Evolutionary conservation across 2,888 invertebrate species (phyloP), one percentile per base, ranked within the genome.

Genomic region (Tanytarsus gracilentus): DNA sequence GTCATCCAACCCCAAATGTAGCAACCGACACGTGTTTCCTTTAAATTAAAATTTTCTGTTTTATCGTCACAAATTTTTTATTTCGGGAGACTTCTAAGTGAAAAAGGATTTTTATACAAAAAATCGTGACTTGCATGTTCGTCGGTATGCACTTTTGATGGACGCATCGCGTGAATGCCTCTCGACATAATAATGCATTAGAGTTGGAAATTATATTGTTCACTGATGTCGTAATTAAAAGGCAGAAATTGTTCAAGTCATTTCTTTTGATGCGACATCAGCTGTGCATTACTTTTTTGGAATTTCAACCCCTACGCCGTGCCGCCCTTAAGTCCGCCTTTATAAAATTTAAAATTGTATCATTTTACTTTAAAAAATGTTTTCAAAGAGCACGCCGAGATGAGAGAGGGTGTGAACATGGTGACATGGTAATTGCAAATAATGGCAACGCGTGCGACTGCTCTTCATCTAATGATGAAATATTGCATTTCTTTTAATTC

Each of bases 371-470:
- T 50, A 26, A 50, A 50, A 51, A 51, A 6, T 26, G 25, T 7
- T 29, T 51, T 27, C 51, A 4, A n/a, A n/a, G 39, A 29, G 29
- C 9, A 29, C 16, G 16, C 21, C 11, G 44, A 18, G 44, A 18
- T n/a, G 50, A 21, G n/a, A 7, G 29, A 40, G 55, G 55, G 55
- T 36, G 55, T 56, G 55, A 56, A 56, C 55, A 56, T 56, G 55
- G 40, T 36, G 55, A 56, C 55, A 56, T 56, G 7, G 55, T 56
- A 39, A 56, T 56, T 56, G 55, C 55, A 40, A 56, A 40, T 56
- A 56, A 56, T 40, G 55, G 27, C 27, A 56, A 33, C 33, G 55
- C 55, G 30, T 52, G 52, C 25, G 39, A 40, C 55, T 30, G 25
- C 16, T 36, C 14, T 11, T 14, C 4, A 14, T 30, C 36, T 53